Evolutionary conservation across 2,888 invertebrate genomes (phyloP), one percentile per base, ranked within the genome.

Genomic region (Volucella inanis): DNA sequence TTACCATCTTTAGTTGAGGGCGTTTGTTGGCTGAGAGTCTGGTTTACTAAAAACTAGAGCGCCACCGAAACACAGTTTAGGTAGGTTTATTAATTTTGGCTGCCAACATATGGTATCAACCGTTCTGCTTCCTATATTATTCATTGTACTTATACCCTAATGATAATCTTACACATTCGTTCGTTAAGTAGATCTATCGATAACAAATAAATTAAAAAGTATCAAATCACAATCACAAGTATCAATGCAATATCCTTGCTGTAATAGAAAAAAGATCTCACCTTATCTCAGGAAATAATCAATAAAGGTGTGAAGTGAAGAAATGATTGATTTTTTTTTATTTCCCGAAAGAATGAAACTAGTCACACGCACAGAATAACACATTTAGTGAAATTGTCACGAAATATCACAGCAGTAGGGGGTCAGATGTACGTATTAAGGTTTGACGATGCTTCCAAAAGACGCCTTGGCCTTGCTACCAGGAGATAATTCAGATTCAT

Each of bases 361-460:
- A 49, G 72, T 83, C 82, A 83, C 82, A 83, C 67, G 78, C 82
- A 83, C 82, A 83, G 82, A 78, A 83, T 72, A 72, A 78, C 72
- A 68, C 82, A 83, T 83, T 82, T 72, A 71, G 61, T 68, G n/a
- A 18, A 50, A 55, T 62, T 65, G 38, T 67, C 22, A 62, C 18
- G 43, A 49, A 39, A 15, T 38, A 78, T 62, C 72, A 49, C 67
- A 67, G 49, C 57, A 59, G 59, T 74, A 76, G 82, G 82, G 81
- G 82, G 77, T 67, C 76, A 67, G 22, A 59, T 57, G 52, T 3
- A 52, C 43, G 45, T 39, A 70, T 70, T 59, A 52, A 47, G 65
- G 22, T 72, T 54, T 18, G 43, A 65, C 62, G 45, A 31, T 31
- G 55, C 45, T 12, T 49, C 49, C 55, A 68, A 55, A 62, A n/a